Evolutionary conservation across 2,797 vertebrate species (phyloP), one percentile per base, ranked within the genome.

Genomic region (Diplodus puntazzo): DNA sequence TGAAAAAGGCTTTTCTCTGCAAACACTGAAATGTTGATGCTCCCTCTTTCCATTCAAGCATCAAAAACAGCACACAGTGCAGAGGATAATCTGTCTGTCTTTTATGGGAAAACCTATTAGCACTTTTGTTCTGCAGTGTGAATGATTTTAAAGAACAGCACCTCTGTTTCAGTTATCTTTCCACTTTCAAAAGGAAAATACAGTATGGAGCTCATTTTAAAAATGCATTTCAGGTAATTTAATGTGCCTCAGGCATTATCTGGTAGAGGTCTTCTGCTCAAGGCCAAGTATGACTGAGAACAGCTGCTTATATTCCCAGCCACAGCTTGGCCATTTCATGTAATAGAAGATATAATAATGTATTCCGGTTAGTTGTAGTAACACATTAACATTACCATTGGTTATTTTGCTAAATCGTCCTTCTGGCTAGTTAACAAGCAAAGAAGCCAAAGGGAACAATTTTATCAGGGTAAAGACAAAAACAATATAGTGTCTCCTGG

Each of bases 331-430:
- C 1, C 23, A n/a, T 71, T 64, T 43, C 62, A 58, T 53, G 11
- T 12, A 61, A 45, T n/a, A 18, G 49, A n/a, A 49, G 50, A 11
- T 25, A 25, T 25, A 25, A 25, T 73, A 70, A 70, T 74, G 46
- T 53, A 69, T 72, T 73, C 73, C 67, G 21, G 27, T 75, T 63
- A 73, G 67, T 21, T 20, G 13, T 45, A 61, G 20, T 69, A 63
- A 23, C 21, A 43, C 50, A 39, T 72, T 65, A 75, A 59, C 25
- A 79, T 34, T 66, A 49, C 5, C 30, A 74, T 18, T 73, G 57
- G 43, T 46, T 69, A 66, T 54, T 75, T 77, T 59, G 27, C 57
- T 74, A 66, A 70, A 74, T 64, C 61, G 20, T n/a, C 58, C 80
- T 73, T 30, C 54, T 77, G 69, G 74, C 50, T 52, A 70, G 27